Base-by-base conservation (phyloP, 2,888 invertebrate species). In the Mesopsocus fuscifrons region DNA sequence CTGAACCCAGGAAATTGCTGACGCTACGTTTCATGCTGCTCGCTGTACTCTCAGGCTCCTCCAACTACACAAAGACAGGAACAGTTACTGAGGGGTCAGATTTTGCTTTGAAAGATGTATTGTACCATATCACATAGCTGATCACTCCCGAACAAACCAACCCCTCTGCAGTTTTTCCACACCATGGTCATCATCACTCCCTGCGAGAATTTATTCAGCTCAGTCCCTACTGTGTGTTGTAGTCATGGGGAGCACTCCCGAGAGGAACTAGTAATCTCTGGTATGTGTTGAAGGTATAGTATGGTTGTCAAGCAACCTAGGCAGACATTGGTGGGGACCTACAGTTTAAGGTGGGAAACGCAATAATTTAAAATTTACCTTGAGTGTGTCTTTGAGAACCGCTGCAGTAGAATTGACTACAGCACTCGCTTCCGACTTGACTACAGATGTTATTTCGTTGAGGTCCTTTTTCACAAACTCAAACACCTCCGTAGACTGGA, bases 391-490 rank as follows among this genome's bases (percentile, higher is more conserved):
- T 50, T 75, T 76, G 43, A 79, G 65, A 33, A 68, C 76, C 46
- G 67, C 68, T 23, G 77, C 74, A 1, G 77, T 76, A 26, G 72
- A 68, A 47, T 64, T 67, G 50, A 76, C 70, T 15, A 77, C 72
- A 53, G 69, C 72, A 48, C 67, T 72, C 5, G 79, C 78, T 59
- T 80, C 79, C 49, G 69, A 69, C 57, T 74, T 74, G 3, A 81
- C 77, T 6, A 73, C 77, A 42, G 69, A 69, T 11, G 78, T 74
- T 51, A 81, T 72, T 59, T 81, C 81, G 54, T 74, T 77, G 50
- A 81, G 60, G 57, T 81, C 81, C 53, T 76, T 75, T 57, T 76
- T 78, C 49, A 81, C 78, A 66, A 78, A 79, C 46, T 78, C 76
- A 52, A 77, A 67, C 2, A 80, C 79, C 57, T 77, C 77, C 2